A percentile compares a stretch with the other conserved stretches of the same genome.
These are phyloP conservation scores for Acanthornis magna DNA, from an alignment of 2,797 vertebrate genomes.

Conservation along the genomic window DNA sequence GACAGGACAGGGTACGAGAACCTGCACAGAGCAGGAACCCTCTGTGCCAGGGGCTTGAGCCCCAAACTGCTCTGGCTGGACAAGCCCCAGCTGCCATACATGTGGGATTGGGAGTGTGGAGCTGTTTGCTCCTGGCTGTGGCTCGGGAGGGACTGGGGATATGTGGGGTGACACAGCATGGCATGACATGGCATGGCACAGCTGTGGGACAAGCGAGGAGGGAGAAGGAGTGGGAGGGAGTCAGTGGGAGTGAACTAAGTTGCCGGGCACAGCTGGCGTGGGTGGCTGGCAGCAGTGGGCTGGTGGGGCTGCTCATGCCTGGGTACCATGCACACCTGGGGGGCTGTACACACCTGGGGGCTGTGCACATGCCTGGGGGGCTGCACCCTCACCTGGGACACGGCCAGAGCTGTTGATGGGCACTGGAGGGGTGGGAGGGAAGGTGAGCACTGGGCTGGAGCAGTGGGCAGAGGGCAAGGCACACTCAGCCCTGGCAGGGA, in stretches of 20 bases:
- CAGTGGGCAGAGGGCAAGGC: background rate
- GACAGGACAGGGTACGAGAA: background rate
- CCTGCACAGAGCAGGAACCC: accelerated
- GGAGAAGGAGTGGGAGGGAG: background rate
- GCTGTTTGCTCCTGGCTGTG: accelerated
- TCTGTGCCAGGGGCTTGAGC: accelerated
- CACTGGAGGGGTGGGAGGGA: background rate
- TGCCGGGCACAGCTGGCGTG: accelerated
- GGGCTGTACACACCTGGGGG: background rate
- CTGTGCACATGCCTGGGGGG: background rate
- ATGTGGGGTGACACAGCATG: accelerated
- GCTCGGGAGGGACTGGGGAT: accelerated
- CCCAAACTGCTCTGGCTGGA: background rate
- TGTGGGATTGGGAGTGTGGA: accelerated
- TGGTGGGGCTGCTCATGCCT: background rate
- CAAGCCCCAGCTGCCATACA: accelerated
- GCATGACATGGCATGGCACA: accelerated
- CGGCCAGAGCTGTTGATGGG: background rate
- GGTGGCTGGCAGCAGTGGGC: background rate
- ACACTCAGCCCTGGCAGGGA: background rate
- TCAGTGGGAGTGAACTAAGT: background rate
- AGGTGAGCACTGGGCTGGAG: background rate
- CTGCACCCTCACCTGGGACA: no score
- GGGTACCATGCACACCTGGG: background rate
- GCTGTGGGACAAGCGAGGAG: background rate